These are phyloP conservation scores for Bimastos eiseni DNA, from an alignment of 2,888 invertebrate species.

Conservation along the genomic window DNA sequence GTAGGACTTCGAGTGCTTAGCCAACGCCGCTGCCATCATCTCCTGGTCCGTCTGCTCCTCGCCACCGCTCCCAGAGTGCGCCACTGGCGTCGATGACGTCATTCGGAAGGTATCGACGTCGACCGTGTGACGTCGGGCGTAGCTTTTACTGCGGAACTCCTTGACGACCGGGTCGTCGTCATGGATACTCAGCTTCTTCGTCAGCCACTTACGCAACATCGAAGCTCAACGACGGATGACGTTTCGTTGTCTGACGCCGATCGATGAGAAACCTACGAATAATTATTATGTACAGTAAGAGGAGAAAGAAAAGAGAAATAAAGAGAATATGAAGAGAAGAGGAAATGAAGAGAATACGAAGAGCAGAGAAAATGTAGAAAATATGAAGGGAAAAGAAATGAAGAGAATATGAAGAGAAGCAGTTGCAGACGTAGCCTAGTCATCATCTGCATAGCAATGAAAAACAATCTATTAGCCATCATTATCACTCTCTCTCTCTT, in stretches of 20 bases:
- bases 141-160: background rate
- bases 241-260: background rate
- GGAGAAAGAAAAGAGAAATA: too few relatives aligned
- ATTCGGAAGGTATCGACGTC: background rate
- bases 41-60: background rate
- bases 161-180: constrained; percentile 6
- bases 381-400: too few relatives aligned
- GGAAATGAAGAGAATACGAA: too few relatives aligned
- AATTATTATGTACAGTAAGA: too few relatives aligned
- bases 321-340: too few relatives aligned
- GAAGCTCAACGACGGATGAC: background rate
- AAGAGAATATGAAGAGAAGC: too few relatives aligned
- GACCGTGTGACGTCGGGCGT: constrained; percentile 13
- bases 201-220: constrained; percentile 1
- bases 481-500: too few relatives aligned
- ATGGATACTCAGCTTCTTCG: constrained; percentile 13
- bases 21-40: background rate
- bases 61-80: background rate
- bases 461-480: too few relatives aligned
- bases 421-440: too few relatives aligned
- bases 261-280: background rate
- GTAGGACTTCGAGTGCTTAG: background rate
- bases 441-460: too few relatives aligned
- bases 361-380: too few relatives aligned
- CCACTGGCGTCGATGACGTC: constrained; percentile 5